Base-by-base conservation (phyloP, 2,888 invertebrate genomes). In the Polymixis flavicincta region DNA sequence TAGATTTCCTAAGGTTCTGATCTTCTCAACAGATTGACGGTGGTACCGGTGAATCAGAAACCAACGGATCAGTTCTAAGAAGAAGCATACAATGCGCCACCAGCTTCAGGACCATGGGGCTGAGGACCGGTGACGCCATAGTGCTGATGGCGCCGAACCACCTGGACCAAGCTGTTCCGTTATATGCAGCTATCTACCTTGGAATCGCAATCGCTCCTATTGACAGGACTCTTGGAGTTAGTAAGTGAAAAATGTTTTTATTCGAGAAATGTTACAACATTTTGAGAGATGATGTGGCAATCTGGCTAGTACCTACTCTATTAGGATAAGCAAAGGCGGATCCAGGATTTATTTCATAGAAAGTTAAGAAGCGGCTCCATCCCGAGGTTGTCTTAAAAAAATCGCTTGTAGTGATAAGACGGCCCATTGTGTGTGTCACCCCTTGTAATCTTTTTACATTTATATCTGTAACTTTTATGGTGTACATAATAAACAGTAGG, bases 81-180 rank as follows among this genome's bases (percentile, higher is more conserved):
- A 90, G 95, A 71, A 92, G 93, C 7, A 89, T 95, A 4, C 88
- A 91, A 69, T 92, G 95, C 71, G 97, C 97, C 0, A 90, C 90
- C 4, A 90, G 92, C 25, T 88, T 97, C 70, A 90, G 84, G 66
- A 90, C 88, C 25, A 76, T 92, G 50, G 95, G 95, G 2, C 71
- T 97, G 11, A 85, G 89, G 66, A 83, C 87, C 0, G 92, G 94
- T 2, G 97, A 96, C 80, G 92, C 95, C 19, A 89, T 97, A 5
- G 82, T 92, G 0, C 77, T 96, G 9, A 96, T 96, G 91, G 94
- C 92, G 0, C 92, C 93, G 0, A 96, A 94, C 78, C 93, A 94
- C 65, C 80, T 95, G 19, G 92, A 97, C 77, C 86, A 92, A n/a
- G 89, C 91, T 13, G 91, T 96, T 54, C 96, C 97, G 0, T 91